A percentile compares a stretch with the other conserved stretches of the same genome.
Evolutionary conservation across 2,888 invertebrate genomes (phyloP).

Genomic region (Deilephila elpenor): DNA sequence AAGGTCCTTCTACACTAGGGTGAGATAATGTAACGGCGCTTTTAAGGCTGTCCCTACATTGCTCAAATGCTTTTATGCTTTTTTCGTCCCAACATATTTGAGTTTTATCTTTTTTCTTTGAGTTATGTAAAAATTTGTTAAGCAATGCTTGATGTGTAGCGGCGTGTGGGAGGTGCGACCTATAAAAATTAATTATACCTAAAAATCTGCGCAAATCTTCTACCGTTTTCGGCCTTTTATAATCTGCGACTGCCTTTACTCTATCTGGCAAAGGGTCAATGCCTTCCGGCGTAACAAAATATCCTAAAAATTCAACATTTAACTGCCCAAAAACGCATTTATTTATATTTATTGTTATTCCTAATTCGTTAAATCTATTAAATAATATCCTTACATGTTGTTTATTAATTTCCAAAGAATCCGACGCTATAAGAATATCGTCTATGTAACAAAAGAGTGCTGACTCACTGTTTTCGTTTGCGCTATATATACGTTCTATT

Average conservation of each 20-base stretch:
- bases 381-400: slow-evolving; percentile 17
- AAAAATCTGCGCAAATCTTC: slow-evolving; percentile 42
- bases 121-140: slow-evolving; percentile 30
- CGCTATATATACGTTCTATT: slow-evolving; percentile 35
- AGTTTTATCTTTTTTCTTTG: slow-evolving; percentile 33
- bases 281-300: slow-evolving; percentile 32
- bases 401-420: slow-evolving; percentile 15
- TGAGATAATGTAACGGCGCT: slow-evolving; percentile 34
- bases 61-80: slow-evolving; percentile 28
- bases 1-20: slow-evolving; percentile 28
- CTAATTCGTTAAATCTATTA: neutral
- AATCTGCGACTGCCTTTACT: slow-evolving; percentile 35
- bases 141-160: slow-evolving; percentile 35
- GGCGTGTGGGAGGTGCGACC: slow-evolving; percentile 42
- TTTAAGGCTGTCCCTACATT: slow-evolving; percentile 27
- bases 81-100: slow-evolving; percentile 29
- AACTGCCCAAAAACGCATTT: slow-evolving; percentile 35
- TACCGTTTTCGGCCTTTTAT: slow-evolving; percentile 33
- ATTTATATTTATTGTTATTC: neutral
- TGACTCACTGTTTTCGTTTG: too few species aligned
- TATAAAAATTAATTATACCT: slow-evolving; percentile 60
- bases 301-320: slow-evolving; percentile 37
- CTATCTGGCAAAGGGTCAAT: slow-evolving; percentile 15
- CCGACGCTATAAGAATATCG: slow-evolving; percentile 46
- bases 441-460: slow-evolving; percentile 45